Evolutionary conservation across 2,113 vertebrate genomes (phyloP).

Genomic region (Zapus hudsonius): DNA sequence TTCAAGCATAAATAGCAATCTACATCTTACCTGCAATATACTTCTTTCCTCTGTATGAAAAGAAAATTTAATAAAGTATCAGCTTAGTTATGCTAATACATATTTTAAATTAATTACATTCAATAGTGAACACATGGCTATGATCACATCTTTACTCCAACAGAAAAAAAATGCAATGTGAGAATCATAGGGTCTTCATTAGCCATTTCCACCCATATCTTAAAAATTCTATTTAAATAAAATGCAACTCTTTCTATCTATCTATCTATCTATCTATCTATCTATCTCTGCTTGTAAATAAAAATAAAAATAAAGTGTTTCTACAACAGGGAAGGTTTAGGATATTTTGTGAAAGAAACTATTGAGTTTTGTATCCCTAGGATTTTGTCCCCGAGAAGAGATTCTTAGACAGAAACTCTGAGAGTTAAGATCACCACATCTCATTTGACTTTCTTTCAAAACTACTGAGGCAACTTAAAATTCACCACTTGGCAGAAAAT

Average conservation of each 20-base stretch:
- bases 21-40: conserved; percentile 69
- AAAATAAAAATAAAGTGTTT: conserved; percentile 4
- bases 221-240: conserved; percentile 27
- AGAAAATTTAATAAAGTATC: conserved; percentile 68
- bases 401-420: background rate
- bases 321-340: background rate
- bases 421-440: background rate
- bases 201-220: background rate
- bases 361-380: background rate
- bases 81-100: conserved; percentile 42
- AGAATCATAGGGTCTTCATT: conserved; percentile 28
- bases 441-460: background rate
- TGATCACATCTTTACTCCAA: background rate
- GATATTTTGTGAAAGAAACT: background rate
- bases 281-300: background rate
- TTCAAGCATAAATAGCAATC: background rate
- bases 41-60: conserved; percentile 62
- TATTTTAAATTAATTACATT: background rate
- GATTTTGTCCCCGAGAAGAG: background rate
- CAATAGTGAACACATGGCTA: background rate
- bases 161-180: background rate
- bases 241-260: background rate
- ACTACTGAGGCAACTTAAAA: background rate
- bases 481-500: too few species aligned
- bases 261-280: too few species aligned